phyloP scores from a whole-genome alignment of 2,113 vertebrate genomes.

The rat (Rattus norvegicus) region GRCr8 NC_086021.1:133519001-133519500 shows the following conservation, averaged over 20 bases:
- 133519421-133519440: neutral
- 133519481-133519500: neutral
- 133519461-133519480: neutral
- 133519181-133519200: neutral
- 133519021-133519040: conserved; percentile 26
- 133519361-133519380: conserved; percentile 2
- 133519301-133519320: neutral
- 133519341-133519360: neutral
- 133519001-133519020: neutral
- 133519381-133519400: conserved; percentile 13
- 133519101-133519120: neutral
- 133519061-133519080: neutral
- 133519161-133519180: neutral
- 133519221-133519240: neutral
- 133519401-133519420: neutral
- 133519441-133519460: neutral
- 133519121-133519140: neutral
- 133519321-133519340: neutral
- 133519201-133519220: neutral
- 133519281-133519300: neutral
- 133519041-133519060: neutral
- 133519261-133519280: neutral
- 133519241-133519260: neutral
- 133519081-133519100: neutral
- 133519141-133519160: neutral